These are phyloP conservation scores for Julus scandinavius DNA, from an alignment of 2,888 invertebrate species.

Conservation along the genomic window DNA sequence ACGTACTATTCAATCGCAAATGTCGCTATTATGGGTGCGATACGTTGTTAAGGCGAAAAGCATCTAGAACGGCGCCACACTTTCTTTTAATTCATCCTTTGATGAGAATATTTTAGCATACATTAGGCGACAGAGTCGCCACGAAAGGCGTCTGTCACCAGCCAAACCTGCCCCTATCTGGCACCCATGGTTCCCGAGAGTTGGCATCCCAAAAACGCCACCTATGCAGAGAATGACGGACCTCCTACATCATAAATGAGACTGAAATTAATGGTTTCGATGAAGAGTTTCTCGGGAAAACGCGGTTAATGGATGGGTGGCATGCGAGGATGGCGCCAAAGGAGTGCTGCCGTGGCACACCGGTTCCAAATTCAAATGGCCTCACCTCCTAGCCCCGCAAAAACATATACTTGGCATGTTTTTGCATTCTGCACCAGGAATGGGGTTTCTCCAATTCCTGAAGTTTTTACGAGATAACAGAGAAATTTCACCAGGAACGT, in stretches of 20 bases:
- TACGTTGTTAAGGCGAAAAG: neutral
- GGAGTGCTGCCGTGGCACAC: conserved; percentile 28
- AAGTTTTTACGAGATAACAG: too few species aligned
- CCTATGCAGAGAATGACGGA: conserved; percentile 19
- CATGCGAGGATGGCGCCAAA: neutral
- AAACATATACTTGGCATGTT: too few species aligned
- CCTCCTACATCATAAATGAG: conserved; percentile 12
- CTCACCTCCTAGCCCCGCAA: neutral
- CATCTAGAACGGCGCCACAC: conserved; percentile 29
- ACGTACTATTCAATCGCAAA: conserved; percentile 19
- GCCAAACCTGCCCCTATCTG: neutral
- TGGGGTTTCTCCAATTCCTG: neutral
- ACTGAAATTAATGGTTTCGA: conserved; percentile 34
- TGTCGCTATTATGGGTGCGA: conserved; percentile 20
- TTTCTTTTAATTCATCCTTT: conserved; percentile 16
- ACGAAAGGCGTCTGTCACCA: conserved; percentile 3
- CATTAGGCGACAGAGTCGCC: conserved; percentile 10
- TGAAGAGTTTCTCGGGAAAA: neutral
- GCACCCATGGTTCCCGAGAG: neutral
- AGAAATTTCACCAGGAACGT: too few species aligned
- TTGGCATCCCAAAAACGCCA: conserved; percentile 38
- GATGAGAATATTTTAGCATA: conserved; percentile 30
- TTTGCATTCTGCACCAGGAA: too few species aligned
- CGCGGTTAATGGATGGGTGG: neutral
- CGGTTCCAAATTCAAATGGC: neutral